phyloP scores from a whole-genome alignment of 2,113 vertebrate genomes.

The Puffinus mauretanicus region DNA sequence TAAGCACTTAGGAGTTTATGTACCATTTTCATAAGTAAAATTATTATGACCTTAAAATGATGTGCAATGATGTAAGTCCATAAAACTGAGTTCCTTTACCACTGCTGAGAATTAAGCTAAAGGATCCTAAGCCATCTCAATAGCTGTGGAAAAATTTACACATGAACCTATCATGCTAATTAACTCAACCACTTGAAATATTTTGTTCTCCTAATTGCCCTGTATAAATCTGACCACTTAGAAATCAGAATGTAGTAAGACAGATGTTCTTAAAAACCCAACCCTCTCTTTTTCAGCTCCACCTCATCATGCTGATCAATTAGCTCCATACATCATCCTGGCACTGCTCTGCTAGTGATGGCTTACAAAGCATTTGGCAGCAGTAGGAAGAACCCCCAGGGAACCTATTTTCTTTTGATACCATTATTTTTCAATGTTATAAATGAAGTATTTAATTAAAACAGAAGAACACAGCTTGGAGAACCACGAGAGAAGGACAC shows the following conservation, averaged over 20 bases:
- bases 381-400: not conserved
- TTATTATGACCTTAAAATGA: not conserved
- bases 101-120: not conserved
- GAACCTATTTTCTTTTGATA: not conserved
- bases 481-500: not conserved
- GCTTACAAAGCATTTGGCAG: not conserved
- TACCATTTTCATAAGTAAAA: not conserved
- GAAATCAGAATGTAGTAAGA: not conserved
- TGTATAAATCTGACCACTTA: not conserved
- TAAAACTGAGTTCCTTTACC: not conserved
- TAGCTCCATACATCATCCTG: not conserved
- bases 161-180: not conserved
- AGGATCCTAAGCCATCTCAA: not conserved
- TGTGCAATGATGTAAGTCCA: not conserved
- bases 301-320: not conserved
- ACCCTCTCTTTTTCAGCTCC: not conserved
- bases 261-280: not conserved
- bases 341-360: not conserved
- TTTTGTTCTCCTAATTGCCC: not conserved
- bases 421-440: not conserved
- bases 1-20: not conserved
- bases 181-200: not conserved
- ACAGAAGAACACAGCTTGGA: not conserved
- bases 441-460: conserved; percentile 9
- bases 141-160: not conserved